Conservation (phyloP, 2,888 invertebrate species). For the Cerceris rybyensis region DNA sequence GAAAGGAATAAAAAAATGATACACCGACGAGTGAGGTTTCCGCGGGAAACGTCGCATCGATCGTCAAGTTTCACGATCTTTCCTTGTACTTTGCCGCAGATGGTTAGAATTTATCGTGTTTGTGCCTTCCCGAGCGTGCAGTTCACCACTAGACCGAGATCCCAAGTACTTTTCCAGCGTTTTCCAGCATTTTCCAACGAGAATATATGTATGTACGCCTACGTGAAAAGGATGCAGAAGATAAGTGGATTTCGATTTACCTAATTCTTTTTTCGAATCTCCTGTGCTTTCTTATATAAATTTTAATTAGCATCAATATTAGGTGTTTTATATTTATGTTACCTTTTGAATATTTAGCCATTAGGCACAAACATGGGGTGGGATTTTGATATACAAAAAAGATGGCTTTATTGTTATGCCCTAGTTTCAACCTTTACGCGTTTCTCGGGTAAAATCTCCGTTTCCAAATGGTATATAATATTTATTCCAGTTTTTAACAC, state of each 20-base stretch:
- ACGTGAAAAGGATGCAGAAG: constrained; percentile 30
- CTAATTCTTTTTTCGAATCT: background rate
- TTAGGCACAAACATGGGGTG: too few relatives aligned
- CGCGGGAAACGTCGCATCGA: constrained; percentile 44
- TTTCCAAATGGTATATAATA: too few relatives aligned
- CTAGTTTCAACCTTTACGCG: too few relatives aligned
- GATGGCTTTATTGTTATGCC: too few relatives aligned
- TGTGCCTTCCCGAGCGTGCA: constrained; percentile 23
- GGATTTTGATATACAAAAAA: too few relatives aligned
- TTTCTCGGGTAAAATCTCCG: too few relatives aligned
- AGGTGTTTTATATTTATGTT: too few relatives aligned
- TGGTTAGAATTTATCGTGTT: constrained; percentile 56
- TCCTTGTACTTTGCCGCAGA: constrained; percentile 38
- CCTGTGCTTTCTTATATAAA: too few relatives aligned
- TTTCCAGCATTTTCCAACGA: background rate
- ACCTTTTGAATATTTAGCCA: too few relatives aligned
- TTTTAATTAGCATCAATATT: too few relatives aligned
- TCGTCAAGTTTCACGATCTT: constrained; percentile 54
- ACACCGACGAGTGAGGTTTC: constrained; percentile 28
- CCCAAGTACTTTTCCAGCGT: constrained; percentile 32
- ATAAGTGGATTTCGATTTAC: constrained; percentile 29
- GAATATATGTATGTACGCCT: background rate
- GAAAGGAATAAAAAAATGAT: constrained; percentile 49
- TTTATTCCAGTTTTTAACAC: too few relatives aligned
- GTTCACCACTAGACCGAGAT: constrained; percentile 35